phyloP scores from a whole-genome alignment of 2,888 invertebrate species.

The Sisyra terminalis region DNA sequence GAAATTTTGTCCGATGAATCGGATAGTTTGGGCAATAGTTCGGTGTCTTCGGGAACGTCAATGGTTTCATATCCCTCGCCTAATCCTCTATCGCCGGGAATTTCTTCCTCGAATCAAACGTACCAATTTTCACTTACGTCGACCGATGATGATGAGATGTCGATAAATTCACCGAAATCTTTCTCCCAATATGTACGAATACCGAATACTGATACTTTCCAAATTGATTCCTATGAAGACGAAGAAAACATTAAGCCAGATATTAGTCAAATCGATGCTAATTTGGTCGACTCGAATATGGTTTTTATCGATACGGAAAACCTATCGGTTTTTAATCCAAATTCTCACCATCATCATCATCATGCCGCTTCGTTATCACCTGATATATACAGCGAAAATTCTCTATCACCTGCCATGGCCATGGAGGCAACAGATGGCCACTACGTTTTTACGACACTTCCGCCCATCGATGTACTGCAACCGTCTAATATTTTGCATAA shows the following conservation, averaged over 20 bases:
- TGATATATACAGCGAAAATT: slow-evolving; percentile 25
- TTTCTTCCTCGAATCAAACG: slow-evolving; percentile 20
- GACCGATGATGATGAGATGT: background rate
- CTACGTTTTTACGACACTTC: slow-evolving; percentile 1
- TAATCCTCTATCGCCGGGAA: slow-evolving; percentile 32
- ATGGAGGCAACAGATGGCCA: background rate
- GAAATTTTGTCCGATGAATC: slow-evolving; percentile 47
- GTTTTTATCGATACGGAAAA: slow-evolving; percentile 33
- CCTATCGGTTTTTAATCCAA: slow-evolving; percentile 32
- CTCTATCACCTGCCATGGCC: slow-evolving; percentile 21
- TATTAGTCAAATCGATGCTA: slow-evolving; percentile 23
- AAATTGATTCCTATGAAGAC: slow-evolving; percentile 43
- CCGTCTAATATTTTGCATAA: slow-evolving; percentile 2
- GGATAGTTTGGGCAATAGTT: background rate
- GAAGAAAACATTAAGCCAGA: slow-evolving; percentile 40
- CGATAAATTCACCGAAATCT: slow-evolving; percentile 15
- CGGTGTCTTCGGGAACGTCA: slow-evolving; percentile 9
- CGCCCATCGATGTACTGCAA: slow-evolving; percentile 6
- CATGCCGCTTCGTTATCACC: slow-evolving; percentile 22
- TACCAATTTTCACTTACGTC: slow-evolving; percentile 1
- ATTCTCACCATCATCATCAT: slow-evolving; percentile 15
- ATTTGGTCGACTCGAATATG: slow-evolving; percentile 32
- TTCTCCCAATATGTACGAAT: slow-evolving; percentile 42
- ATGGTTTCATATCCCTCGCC: slow-evolving; percentile 19
- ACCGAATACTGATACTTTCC: slow-evolving; percentile 42